Base-by-base conservation (phyloP, 2,797 vertebrate genomes). In the Phrynocephalus guinanensis region DNA sequence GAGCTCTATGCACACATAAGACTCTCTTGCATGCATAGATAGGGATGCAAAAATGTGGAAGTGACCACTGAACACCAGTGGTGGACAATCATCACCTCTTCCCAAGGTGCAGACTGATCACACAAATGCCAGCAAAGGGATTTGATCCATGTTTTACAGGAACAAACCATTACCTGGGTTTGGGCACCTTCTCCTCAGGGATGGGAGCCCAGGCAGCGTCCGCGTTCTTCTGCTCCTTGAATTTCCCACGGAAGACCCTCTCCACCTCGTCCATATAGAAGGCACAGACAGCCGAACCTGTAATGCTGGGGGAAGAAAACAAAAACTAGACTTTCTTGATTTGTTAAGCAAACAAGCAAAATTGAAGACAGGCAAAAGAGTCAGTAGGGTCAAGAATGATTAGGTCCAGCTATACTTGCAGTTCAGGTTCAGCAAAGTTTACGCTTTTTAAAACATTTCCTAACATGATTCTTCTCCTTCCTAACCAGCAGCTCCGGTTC, bases 251-350 rank as follows among this genome's bases (percentile, higher is more conserved):
- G 89, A 99, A 99, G 0, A 97, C 98, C 60, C 91, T 97, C 90
- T 99, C 98, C 5, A 99, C 96, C 70, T 99, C 98, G 0, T 98
- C 98, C 98, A 99, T 98, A 96, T 99, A 98, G 96, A 99, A 99
- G 16, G 98, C 97, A 1, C 99, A 99, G 90, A 99, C 98, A 0
- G 98, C 98, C 0, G 98, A 99, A 75, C 98, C 99, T 0, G 98
- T 98, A 96, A 99, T 99, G 95, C 99, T 99, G 95, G 0, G 5
- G 15, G 0, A 5, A 48, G 4, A 16, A 0, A 1, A 26, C 1
- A 0, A 48, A 15, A 77, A 44, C 80, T 7, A 89, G 75, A 26
- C 24, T 89, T 88, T 56, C 72, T 87, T 33, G 16, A 33, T 30
- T 33, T 6, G 20, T 22, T 22, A 26, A 20, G 1, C 22, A 5